These are phyloP conservation scores for Nyctalus aviator DNA, from an alignment of 2,797 vertebrate genomes.

Conservation along the genomic window DNA sequence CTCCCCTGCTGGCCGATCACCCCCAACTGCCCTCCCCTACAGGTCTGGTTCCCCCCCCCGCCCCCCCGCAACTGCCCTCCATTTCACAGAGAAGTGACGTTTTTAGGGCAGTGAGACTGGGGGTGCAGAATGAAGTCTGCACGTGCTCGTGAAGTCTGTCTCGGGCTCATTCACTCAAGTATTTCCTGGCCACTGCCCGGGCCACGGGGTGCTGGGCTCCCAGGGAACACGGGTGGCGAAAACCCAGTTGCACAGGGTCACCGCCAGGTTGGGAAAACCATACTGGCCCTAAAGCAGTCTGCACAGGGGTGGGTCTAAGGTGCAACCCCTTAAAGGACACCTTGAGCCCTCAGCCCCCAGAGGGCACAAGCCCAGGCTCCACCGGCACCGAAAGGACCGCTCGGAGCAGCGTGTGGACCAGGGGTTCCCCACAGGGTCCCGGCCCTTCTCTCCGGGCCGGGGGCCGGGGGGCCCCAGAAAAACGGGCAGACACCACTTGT, in stretches of 20 bases:
- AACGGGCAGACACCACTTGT: background rate
- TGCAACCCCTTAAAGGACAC: background rate
- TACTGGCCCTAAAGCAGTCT: background rate
- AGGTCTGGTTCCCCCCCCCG: no score
- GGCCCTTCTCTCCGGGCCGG: background rate
- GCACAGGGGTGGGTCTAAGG: background rate
- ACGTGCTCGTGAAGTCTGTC: background rate
- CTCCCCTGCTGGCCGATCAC: no score
- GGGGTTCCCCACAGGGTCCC: rapidly evolving
- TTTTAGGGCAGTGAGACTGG: background rate
- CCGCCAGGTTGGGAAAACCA: background rate
- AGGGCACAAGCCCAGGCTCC: background rate
- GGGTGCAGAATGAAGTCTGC: background rate
- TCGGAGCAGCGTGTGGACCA: background rate
- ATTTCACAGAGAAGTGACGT: background rate
- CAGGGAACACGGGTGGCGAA: background rate
- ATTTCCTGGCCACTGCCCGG: background rate
- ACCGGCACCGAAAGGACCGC: background rate
- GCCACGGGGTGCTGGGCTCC: background rate
- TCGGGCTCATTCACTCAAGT: background rate
- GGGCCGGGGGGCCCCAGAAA: background rate
- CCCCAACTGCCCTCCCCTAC: no score
- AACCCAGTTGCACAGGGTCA: background rate
- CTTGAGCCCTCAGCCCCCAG: background rate
- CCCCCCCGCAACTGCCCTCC: no score